Conservation (phyloP, 2,797 vertebrate genomes). For the Siniperca scherzeri region DNA sequence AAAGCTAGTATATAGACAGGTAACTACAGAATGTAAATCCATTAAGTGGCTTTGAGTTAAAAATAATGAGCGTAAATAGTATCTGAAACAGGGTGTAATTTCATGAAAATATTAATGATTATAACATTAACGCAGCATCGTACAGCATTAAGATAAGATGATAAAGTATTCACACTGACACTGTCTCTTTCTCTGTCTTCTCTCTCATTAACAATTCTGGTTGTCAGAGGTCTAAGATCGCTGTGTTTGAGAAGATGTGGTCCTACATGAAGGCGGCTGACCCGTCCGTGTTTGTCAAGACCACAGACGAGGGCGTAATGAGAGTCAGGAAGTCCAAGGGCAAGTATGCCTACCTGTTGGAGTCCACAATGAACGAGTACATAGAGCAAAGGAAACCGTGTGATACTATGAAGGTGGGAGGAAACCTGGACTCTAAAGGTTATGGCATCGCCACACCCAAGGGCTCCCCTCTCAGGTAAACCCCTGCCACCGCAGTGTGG, state of each 20-base stretch:
- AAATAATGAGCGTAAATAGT: not conserved
- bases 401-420: conserved; percentile 99
- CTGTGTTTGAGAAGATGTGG: conserved; percentile 99
- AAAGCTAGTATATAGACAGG: not conserved
- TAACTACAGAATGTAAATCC: not conserved
- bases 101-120: not conserved
- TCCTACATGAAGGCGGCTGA: conserved; percentile 99
- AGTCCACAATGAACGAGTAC: conserved; percentile 99
- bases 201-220: conserved; percentile 2
- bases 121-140: not conserved
- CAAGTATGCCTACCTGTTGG: conserved; percentile 98
- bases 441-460: conserved; percentile 99
- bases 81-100: not conserved
- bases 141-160: not conserved
- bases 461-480: conserved; percentile 96
- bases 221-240: conserved; percentile 97
- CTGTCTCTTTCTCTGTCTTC: conserved; percentile 3
- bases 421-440: conserved; percentile 99
- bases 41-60: not conserved
- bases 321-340: conserved; percentile 98
- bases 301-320: conserved; percentile 97
- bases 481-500: conserved; percentile 44
- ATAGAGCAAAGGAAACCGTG: conserved; percentile 98
- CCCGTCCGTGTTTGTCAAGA: conserved; percentile 98
- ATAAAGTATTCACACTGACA: conserved; percentile 19